Evolutionary conservation across 2,888 invertebrate species (phyloP).

Genomic region (Caenorhabditis japonica): DNA sequence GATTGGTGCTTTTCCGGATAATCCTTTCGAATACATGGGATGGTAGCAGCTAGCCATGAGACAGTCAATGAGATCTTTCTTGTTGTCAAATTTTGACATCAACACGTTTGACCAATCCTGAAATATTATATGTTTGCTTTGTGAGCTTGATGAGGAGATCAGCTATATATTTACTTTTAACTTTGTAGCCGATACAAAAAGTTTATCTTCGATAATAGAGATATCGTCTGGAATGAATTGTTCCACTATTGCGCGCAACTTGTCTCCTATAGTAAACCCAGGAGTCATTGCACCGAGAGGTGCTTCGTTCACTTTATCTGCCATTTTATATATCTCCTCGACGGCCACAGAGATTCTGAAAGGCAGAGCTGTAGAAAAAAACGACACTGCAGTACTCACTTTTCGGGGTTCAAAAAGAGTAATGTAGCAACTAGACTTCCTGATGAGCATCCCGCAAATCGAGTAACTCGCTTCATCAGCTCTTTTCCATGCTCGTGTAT

Average conservation of each 20-base stretch:
- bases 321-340: slow-evolving; percentile 68
- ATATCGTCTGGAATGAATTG: slow-evolving; percentile 67
- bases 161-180: slow-evolving; percentile 8
- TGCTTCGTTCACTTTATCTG: slow-evolving; percentile 71
- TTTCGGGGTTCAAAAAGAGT: slow-evolving; percentile 65
- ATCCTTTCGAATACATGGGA: slow-evolving; percentile 89
- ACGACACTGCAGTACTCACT: no score
- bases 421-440: slow-evolving; percentile 71
- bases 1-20: slow-evolving; percentile 85
- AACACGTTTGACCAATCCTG: slow-evolving; percentile 68
- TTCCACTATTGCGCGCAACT: slow-evolving; percentile 64
- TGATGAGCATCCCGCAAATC: slow-evolving; percentile 70
- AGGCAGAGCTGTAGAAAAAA: no score
- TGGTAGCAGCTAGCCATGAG: slow-evolving; percentile 85
- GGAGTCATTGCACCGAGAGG: slow-evolving; percentile 75
- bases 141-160: background rate
- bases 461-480: slow-evolving; percentile 60
- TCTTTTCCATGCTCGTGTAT: slow-evolving; percentile 68
- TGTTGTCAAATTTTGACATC: slow-evolving; percentile 58
- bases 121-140: background rate
- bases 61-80: slow-evolving; percentile 74
- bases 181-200: slow-evolving; percentile 63
- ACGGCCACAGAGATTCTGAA: slow-evolving; percentile 61
- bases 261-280: slow-evolving; percentile 70
- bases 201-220: slow-evolving; percentile 51